A percentile compares a stretch with the other conserved stretches of the same genome.
These are phyloP conservation scores for Carabus problematicus DNA, from an alignment of 2,888 invertebrate species.

Conservation along the genomic window DNA sequence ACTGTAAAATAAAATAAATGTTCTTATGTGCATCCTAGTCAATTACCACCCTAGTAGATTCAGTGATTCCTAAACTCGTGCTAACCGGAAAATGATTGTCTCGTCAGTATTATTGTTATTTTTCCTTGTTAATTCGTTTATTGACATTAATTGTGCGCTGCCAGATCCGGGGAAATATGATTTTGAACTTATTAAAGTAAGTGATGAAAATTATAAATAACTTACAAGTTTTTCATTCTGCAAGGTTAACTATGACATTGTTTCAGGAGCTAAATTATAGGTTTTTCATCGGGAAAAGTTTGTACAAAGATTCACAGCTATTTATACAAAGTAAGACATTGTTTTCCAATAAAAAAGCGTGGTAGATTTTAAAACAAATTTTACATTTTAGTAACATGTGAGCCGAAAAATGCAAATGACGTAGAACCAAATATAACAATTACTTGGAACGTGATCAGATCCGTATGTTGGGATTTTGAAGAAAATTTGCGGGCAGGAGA, in stretches of 20 bases:
- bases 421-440: conserved; percentile 59
- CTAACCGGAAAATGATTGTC: conserved; percentile 22
- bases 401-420: conserved; percentile 50
- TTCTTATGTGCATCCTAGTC: neutral
- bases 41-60: neutral
- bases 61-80: neutral
- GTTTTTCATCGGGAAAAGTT: conserved; percentile 60
- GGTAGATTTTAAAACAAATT: conserved; percentile 8
- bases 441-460: conserved; percentile 64
- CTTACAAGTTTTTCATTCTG: conserved; percentile 15
- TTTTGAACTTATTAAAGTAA: conserved; percentile 66
- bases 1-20: too few relatives aligned
- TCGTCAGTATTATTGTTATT: conserved; percentile 26
- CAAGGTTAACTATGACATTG: conserved; percentile 41
- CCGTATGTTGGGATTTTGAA: conserved; percentile 65
- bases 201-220: conserved; percentile 49
- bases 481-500: conserved; percentile 52
- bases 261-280: conserved; percentile 21
- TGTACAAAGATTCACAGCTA: conserved; percentile 75
- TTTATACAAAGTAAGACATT: conserved; percentile 70
- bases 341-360: neutral
- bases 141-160: conserved; percentile 54
- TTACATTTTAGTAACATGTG: conserved; percentile 60
- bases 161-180: conserved; percentile 75
- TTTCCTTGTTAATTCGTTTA: conserved; percentile 48